Evolutionary conservation across 2,888 invertebrate genomes (phyloP).

Genomic region (Drosophila limbata): DNA sequence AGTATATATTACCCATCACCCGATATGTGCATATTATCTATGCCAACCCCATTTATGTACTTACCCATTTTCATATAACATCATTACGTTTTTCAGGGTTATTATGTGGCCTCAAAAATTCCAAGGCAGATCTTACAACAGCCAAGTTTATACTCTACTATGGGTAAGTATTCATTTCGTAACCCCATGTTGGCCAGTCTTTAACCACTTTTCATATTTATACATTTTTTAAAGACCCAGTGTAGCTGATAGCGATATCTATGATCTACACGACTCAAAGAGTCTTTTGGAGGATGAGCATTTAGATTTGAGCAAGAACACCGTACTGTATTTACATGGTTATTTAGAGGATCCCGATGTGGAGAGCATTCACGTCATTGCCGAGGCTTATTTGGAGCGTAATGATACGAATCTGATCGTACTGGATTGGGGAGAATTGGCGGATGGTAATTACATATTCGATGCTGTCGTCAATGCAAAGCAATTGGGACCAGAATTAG

Average conservation of each 20-base stretch:
- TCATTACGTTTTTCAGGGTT: constrained; percentile 68
- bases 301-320: constrained; percentile 85
- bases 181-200: not conserved
- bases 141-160: constrained; percentile 84
- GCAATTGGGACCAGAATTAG: constrained; percentile 81
- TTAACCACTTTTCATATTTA: not conserved
- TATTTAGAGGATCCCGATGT: constrained; percentile 87
- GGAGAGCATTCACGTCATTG: constrained; percentile 87
- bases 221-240: constrained; percentile 69
- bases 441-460: constrained; percentile 84
- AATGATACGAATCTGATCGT: constrained; percentile 83
- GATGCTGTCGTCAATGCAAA: constrained; percentile 84
- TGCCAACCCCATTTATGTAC: constrained; percentile 4
- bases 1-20: not conserved
- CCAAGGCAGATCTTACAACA: constrained; percentile 85
- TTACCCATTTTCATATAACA: constrained; percentile 10
- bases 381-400: constrained; percentile 83
- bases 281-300: constrained; percentile 73
- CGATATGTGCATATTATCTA: constrained; percentile 8
- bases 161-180: constrained; percentile 66
- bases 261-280: constrained; percentile 73
- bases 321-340: constrained; percentile 88
- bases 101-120: constrained; percentile 86
- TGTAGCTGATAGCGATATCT: constrained; percentile 77
- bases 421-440: constrained; percentile 84